phyloP scores from a whole-genome alignment of 2,797 vertebrate genomes.

The Pteropus rufus region DNA sequence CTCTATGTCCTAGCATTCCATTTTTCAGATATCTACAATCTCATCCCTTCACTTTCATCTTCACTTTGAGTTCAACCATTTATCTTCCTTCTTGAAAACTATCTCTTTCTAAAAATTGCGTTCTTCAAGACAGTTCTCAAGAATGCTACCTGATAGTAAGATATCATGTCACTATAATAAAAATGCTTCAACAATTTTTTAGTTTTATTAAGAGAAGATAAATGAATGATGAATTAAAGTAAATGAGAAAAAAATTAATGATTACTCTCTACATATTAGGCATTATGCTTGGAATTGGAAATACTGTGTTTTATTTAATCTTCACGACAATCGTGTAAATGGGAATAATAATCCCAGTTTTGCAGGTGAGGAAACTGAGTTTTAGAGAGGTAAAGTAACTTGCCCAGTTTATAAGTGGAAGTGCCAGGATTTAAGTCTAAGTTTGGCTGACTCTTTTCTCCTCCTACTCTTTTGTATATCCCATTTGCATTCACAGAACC shows the following conservation, averaged over 20 bases:
- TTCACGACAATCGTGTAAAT: background rate
- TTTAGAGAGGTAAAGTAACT: background rate
- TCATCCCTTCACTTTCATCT: background rate
- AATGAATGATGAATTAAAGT: background rate
- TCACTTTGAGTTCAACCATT: background rate
- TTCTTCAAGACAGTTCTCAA: background rate
- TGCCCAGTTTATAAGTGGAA: background rate
- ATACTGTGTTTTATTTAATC: background rate
- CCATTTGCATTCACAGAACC: background rate
- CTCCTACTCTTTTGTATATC: background rate
- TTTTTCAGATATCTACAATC: background rate
- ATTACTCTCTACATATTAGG: background rate
- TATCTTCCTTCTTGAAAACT: background rate
- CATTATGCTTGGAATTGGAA: background rate
- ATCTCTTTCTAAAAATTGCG: background rate
- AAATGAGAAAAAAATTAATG: too few relatives aligned
- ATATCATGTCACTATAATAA: background rate
- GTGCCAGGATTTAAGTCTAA: background rate
- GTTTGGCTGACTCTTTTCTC: background rate
- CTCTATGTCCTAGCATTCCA: background rate
- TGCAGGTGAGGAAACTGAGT: background rate
- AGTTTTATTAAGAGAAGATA: background rate
- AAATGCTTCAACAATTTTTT: background rate
- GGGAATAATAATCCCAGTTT: background rate
- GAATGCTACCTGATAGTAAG: background rate